phyloP scores from a whole-genome alignment of 2,113 vertebrate species.

The Mohoua ochrocephala region DNA sequence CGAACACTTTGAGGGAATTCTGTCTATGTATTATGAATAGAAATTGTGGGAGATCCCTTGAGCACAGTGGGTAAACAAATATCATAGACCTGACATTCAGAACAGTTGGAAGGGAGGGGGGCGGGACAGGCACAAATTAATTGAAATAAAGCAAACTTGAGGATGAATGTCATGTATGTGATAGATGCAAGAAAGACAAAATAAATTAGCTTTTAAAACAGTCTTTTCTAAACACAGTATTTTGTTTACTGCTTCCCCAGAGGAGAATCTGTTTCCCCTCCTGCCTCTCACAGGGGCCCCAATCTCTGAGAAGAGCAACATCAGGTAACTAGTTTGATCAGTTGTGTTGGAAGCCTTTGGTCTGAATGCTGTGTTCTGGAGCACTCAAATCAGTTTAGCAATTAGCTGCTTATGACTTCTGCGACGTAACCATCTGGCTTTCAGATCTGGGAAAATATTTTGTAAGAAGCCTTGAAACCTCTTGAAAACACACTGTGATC shows the following conservation, averaged over 20 bases:
- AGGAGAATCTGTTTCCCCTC: background rate
- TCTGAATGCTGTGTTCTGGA: background rate
- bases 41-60: background rate
- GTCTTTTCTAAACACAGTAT: background rate
- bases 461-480: background rate
- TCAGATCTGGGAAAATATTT: conserved; percentile 4
- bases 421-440: conserved; percentile 17
- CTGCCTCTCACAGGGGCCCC: background rate
- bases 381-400: conserved; percentile 21
- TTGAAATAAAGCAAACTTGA: background rate
- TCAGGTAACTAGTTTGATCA: background rate
- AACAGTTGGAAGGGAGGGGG: accelerated
- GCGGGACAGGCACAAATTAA: background rate
- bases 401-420: conserved; percentile 37
- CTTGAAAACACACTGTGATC: background rate
- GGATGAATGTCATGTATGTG: background rate
- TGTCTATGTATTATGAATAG: background rate
- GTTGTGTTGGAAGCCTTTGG: background rate
- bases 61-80: background rate
- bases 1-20: background rate
- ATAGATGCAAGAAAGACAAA: background rate
- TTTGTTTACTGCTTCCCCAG: background rate
- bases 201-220: background rate
- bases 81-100: background rate
- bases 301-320: background rate